Conservation (phyloP, 2,888 invertebrate genomes). For the Magallana nippona region DNA sequence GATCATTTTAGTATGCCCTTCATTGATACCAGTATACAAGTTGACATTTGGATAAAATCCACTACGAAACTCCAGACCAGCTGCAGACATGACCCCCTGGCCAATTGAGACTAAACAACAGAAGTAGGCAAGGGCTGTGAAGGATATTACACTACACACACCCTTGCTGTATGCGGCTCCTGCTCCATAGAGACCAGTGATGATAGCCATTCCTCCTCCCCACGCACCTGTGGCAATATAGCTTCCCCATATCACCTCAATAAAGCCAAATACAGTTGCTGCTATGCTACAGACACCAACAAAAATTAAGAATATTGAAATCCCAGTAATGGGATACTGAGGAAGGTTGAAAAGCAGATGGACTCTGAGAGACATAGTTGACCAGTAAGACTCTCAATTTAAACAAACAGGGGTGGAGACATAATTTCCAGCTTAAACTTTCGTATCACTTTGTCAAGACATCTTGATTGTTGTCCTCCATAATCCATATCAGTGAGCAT, state of each 20-base stretch:
- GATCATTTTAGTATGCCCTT: slow-evolving; percentile 62
- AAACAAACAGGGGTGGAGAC: too few species aligned
- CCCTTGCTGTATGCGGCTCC: slow-evolving; percentile 63
- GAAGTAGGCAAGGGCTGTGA: slow-evolving; percentile 63
- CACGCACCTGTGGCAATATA: slow-evolving; percentile 74
- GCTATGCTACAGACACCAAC: slow-evolving; percentile 70
- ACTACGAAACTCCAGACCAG: slow-evolving; percentile 68
- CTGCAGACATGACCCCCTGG: slow-evolving; percentile 69
- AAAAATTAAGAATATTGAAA: slow-evolving; percentile 68
- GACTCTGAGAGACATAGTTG: slow-evolving; percentile 50
- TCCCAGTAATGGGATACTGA: slow-evolving; percentile 65
- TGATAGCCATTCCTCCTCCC: slow-evolving; percentile 67
- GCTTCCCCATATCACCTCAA: slow-evolving; percentile 71
- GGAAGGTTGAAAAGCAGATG: slow-evolving; percentile 66
- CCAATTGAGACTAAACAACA: slow-evolving; percentile 65
- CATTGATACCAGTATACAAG: slow-evolving; percentile 16
- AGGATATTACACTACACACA: slow-evolving; percentile 64
- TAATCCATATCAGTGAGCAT: too few species aligned
- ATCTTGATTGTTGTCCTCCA: too few species aligned
- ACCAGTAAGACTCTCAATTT: too few species aligned
- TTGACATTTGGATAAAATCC: slow-evolving; percentile 63
- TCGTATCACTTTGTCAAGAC: too few species aligned
- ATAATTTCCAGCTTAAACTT: not conserved
- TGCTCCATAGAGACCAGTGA: slow-evolving; percentile 68
- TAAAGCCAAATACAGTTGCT: slow-evolving; percentile 69